Conservation (phyloP, 1,140 invertebrate species). For the Asobara japonica region DNA sequence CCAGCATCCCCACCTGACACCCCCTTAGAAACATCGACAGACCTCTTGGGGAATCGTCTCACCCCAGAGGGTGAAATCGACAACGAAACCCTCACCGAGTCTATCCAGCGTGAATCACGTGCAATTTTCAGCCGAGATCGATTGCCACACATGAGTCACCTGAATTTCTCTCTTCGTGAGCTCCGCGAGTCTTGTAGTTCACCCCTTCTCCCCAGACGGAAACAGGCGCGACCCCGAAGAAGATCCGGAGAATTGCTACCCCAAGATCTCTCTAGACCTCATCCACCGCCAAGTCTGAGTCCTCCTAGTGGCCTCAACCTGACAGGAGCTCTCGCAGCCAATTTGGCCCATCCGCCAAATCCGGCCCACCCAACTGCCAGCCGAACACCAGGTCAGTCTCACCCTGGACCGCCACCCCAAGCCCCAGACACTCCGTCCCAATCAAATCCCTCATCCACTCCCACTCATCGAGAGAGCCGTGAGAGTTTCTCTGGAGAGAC, state of each 20-base stretch:
- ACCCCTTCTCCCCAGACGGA: constrained; percentile 76
- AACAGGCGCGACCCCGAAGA: constrained; percentile 82
- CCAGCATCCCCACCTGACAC: constrained; percentile 65
- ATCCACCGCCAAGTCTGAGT: constrained; percentile 55
- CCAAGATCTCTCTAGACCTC: constrained; percentile 69
- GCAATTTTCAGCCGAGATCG: constrained; percentile 7
- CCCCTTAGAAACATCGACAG: constrained; percentile 62
- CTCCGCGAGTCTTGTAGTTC: constrained; percentile 71
- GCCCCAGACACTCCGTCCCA: constrained; percentile 38
- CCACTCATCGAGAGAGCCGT: constrained; percentile 14
- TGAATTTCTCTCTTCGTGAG: constrained; percentile 65
- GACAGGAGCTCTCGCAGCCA: neutral
- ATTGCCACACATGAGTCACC: constrained; percentile 65
- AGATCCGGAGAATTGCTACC: constrained; percentile 80
- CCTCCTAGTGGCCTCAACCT: constrained; percentile 56
- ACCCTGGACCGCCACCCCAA: constrained; percentile 41
- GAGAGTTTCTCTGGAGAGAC: too few relatives aligned
- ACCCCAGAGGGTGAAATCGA: constrained; percentile 64
- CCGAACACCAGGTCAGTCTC: constrained; percentile 40
- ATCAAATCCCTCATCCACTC: constrained; percentile 41
- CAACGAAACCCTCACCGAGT: constrained; percentile 41
- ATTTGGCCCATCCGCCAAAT: constrained; percentile 32
- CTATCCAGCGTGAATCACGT: constrained; percentile 27
- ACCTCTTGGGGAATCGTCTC: constrained; percentile 67
- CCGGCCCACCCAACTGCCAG: constrained; percentile 29